Evolutionary conservation across 2,888 invertebrate species (phyloP).

Genomic region (Cenopis cana): DNA sequence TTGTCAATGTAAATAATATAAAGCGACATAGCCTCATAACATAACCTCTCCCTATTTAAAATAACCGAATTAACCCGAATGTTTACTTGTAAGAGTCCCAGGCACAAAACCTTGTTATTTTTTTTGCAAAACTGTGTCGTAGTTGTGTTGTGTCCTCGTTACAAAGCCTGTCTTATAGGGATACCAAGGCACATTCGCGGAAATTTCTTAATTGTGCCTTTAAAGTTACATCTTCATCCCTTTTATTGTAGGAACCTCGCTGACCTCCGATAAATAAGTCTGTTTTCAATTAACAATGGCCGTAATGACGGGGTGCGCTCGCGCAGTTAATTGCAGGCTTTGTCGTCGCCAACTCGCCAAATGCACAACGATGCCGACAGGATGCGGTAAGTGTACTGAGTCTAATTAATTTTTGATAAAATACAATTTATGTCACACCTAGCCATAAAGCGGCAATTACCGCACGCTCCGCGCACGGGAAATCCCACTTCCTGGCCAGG

Average conservation of each 20-base stretch:
- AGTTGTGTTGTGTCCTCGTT: neutral
- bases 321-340: constrained; percentile 38
- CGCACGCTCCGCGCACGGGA: too few species aligned
- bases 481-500: too few species aligned
- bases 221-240: constrained; percentile 26
- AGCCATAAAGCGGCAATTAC: too few species aligned
- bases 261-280: constrained; percentile 61
- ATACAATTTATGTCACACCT: too few species aligned
- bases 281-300: constrained; percentile 82
- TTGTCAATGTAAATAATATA: too few species aligned
- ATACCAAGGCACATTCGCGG: too few species aligned
- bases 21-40: too few species aligned
- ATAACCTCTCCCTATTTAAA: too few species aligned
- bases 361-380: constrained; percentile 3
- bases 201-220: constrained; percentile 9
- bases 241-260: constrained; percentile 19
- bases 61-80: too few species aligned
- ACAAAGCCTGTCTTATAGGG: neutral
- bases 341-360: constrained; percentile 25
- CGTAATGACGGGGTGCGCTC: constrained; percentile 77
- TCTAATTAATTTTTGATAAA: too few species aligned
- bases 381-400: neutral
- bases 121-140: neutral
- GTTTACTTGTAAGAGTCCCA: too few species aligned
- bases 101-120: too few species aligned